A percentile compares a stretch with the other conserved stretches of the same genome.
Evolutionary conservation across 2,888 invertebrate genomes (phyloP).

Genomic region (Apotomis betuletana): DNA sequence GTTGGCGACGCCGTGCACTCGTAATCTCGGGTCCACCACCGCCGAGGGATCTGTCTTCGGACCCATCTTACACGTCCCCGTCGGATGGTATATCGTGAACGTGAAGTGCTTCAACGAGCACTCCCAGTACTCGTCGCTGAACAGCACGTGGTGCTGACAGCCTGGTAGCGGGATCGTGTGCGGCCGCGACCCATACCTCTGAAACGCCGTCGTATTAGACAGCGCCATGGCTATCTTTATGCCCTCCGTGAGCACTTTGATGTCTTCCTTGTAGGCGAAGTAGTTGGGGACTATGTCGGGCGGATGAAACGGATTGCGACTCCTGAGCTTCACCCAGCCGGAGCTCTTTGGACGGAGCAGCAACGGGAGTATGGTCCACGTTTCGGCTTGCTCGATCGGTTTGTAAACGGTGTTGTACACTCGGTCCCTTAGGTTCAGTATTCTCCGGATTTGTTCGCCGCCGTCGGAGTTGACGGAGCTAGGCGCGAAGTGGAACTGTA

Average conservation of each 20-base stretch:
- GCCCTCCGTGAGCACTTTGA: constrained; percentile 90
- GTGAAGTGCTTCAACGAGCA: constrained; percentile 91
- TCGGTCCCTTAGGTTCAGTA: constrained; percentile 89
- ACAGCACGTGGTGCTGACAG: constrained; percentile 87
- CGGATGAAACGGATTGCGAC: constrained; percentile 90
- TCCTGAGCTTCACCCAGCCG: constrained; percentile 93
- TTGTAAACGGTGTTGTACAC: constrained; percentile 94
- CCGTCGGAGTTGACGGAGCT: constrained; percentile 93
- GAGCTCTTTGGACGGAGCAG: constrained; percentile 93
- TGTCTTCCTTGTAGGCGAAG: constrained; percentile 92
- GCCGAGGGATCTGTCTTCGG: constrained; percentile 88
- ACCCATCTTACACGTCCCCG: constrained; percentile 94
- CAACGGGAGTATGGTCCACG: constrained; percentile 92
- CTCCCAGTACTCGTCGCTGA: constrained; percentile 94
- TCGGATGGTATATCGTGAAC: constrained; percentile 93
- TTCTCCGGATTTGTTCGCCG: constrained; percentile 90
- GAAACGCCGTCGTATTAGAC: constrained; percentile 91
- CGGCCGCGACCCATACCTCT: constrained; percentile 90
- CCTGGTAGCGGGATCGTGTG: constrained; percentile 92
- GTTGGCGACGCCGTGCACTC: constrained; percentile 90
- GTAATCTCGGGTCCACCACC: constrained; percentile 90
- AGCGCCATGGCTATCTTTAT: constrained; percentile 92
- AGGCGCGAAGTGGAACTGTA: constrained; percentile 94
- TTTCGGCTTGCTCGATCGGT: constrained; percentile 89
- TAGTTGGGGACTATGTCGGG: constrained; percentile 97